Evolutionary conservation across 1,140 invertebrate species (phyloP).

Genomic region (Pseudoatta argentina): DNA sequence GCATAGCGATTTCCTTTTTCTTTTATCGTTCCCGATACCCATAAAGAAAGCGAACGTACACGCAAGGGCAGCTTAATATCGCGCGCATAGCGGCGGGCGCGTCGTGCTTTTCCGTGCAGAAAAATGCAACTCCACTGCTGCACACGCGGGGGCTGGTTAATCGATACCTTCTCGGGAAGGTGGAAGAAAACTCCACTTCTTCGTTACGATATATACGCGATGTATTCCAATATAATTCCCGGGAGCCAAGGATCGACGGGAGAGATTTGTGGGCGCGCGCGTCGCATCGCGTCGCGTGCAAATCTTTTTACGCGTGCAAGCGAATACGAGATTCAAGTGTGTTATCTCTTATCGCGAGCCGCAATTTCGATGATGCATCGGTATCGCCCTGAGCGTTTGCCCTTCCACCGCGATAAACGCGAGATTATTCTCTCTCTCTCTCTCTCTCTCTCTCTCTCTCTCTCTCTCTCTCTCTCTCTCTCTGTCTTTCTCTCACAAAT

Average conservation of each 20-base stretch:
- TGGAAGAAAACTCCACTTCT: slow-evolving; percentile 37
- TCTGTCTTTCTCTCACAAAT: background rate
- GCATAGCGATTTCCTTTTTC: background rate
- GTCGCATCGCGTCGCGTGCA: background rate
- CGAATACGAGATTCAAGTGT: slow-evolving; percentile 19
- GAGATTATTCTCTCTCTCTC: background rate
- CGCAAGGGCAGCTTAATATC: slow-evolving; percentile 54
- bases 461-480: background rate
- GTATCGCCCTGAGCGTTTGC: slow-evolving; percentile 22
- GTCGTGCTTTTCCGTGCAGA: slow-evolving; percentile 58
- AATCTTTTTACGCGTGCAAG: background rate
- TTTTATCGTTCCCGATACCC: slow-evolving; percentile 44
- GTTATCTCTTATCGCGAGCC: slow-evolving; percentile 28
- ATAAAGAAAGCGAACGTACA: slow-evolving; percentile 53
- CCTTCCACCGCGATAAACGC: slow-evolving; percentile 26
- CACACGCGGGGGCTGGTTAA: slow-evolving; percentile 14
- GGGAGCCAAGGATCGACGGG: background rate
- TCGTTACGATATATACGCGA: background rate
- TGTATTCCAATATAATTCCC: slow-evolving; percentile 34
- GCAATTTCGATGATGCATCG: slow-evolving; percentile 45
- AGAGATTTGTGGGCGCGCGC: slow-evolving; percentile 24
- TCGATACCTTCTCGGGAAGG: slow-evolving; percentile 25
- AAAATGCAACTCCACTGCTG: slow-evolving; percentile 52
- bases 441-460: background rate
- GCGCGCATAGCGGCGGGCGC: slow-evolving; percentile 2